phyloP scores from a whole-genome alignment of 2,888 invertebrate genomes.

The Eilema depressum region DNA sequence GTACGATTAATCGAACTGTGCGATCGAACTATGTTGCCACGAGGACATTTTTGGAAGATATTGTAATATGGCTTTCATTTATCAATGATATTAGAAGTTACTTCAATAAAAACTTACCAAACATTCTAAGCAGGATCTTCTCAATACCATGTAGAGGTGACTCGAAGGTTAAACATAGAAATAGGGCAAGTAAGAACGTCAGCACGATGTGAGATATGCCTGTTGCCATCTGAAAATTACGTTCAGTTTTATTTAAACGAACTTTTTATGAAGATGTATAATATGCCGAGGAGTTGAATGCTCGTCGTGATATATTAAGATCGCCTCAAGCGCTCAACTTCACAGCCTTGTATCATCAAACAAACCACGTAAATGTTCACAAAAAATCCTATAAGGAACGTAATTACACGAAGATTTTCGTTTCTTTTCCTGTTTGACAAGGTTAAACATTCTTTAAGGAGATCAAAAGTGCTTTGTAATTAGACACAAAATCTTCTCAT shows the following conservation, averaged over 20 bases:
- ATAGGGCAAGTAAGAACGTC: slow-evolving; percentile 88
- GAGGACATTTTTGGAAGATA: background rate
- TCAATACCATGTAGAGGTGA: slow-evolving; percentile 91
- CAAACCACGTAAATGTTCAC: slow-evolving; percentile 20
- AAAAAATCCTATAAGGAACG: slow-evolving; percentile 18
- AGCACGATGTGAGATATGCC: slow-evolving; percentile 87
- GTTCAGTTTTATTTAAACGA: background rate
- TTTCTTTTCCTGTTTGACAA: slow-evolving; percentile 27
- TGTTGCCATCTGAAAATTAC: slow-evolving; percentile 83
- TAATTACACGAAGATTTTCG: slow-evolving; percentile 35
- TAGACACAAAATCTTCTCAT: slow-evolving; percentile 18
- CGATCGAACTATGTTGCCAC: too few species aligned
- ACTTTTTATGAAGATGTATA: background rate
- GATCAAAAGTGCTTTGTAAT: slow-evolving; percentile 29
- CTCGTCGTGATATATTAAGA: slow-evolving; percentile 4
- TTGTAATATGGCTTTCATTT: background rate
- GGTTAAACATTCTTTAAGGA: slow-evolving; percentile 25
- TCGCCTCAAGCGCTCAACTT: background rate
- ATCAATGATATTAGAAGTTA: background rate
- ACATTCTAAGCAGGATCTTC: slow-evolving; percentile 87
- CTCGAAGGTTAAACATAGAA: slow-evolving; percentile 90
- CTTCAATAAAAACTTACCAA: slow-evolving; percentile 66
- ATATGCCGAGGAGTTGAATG: background rate
- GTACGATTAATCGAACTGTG: too few species aligned
- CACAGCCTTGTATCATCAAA: slow-evolving; percentile 3